Evolutionary conservation across 1,140 invertebrate species (phyloP).

Genomic region (Patella vulgata): DNA sequence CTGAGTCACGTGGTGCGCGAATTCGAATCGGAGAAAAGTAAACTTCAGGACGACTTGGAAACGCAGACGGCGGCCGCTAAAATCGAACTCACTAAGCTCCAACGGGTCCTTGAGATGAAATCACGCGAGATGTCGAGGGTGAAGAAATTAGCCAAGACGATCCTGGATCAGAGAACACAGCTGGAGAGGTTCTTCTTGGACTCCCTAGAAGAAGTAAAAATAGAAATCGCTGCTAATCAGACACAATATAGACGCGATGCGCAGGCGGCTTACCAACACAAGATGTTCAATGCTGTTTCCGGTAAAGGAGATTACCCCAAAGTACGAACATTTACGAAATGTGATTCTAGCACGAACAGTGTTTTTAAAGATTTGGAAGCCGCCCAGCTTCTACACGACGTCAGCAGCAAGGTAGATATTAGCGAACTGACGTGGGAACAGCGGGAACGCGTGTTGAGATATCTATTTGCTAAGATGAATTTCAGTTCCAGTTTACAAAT

Average conservation of each 20-base stretch:
- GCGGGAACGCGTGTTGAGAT: slow-evolving; percentile 64
- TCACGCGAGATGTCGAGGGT: slow-evolving; percentile 66
- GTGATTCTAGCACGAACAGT: slow-evolving; percentile 65
- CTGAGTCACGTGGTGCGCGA: slow-evolving; percentile 63
- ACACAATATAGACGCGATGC: slow-evolving; percentile 64
- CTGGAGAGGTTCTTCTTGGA: slow-evolving; percentile 66
- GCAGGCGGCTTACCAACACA: slow-evolving; percentile 61
- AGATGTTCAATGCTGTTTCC: slow-evolving; percentile 62
- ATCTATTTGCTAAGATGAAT: slow-evolving; percentile 67
- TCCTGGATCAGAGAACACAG: slow-evolving; percentile 65
- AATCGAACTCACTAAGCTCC: slow-evolving; percentile 62
- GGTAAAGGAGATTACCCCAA: slow-evolving; percentile 64
- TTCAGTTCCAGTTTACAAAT: slow-evolving; percentile 30
- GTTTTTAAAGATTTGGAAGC: slow-evolving; percentile 66
- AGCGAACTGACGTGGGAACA: slow-evolving; percentile 67
- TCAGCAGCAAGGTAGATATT: slow-evolving; percentile 59
- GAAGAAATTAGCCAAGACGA: slow-evolving; percentile 65
- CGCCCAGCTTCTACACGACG: slow-evolving; percentile 62
- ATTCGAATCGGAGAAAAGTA: slow-evolving; percentile 58
- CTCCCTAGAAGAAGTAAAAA: slow-evolving; percentile 60
- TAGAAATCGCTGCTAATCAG: slow-evolving; percentile 63
- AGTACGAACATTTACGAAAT: slow-evolving; percentile 64
- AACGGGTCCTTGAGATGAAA: slow-evolving; percentile 63
- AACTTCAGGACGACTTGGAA: slow-evolving; percentile 41
- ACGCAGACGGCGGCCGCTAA: slow-evolving; percentile 58